Percentiles rank a stretch among this genome's conserved stretches.
Evolutionary conservation across 2,888 invertebrate genomes (phyloP).

Genomic region (Apamea epomidion): DNA sequence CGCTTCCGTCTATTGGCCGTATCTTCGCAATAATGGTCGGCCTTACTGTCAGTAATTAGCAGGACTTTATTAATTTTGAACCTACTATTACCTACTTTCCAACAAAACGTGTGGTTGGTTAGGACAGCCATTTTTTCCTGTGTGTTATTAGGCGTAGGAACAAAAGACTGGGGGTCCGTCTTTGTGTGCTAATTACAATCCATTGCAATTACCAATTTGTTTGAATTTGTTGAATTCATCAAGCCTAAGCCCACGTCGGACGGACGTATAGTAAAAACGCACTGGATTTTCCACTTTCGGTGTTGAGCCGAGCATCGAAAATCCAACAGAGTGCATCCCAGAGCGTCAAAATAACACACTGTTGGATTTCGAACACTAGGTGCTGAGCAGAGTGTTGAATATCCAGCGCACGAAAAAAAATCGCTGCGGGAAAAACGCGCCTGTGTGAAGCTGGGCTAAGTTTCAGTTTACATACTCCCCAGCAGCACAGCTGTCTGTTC

Average conservation of each 20-base stretch:
- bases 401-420: not conserved
- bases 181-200: not conserved
- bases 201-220: slow-evolving; percentile 10
- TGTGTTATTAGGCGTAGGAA: not conserved
- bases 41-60: slow-evolving; percentile 22
- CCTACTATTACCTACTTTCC: not conserved
- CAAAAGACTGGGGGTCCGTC: not conserved
- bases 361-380: not conserved
- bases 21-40: slow-evolving; percentile 14
- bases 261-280: not conserved
- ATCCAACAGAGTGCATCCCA: not conserved
- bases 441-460: no score
- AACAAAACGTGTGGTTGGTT: slow-evolving; percentile 23
- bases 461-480: no score
- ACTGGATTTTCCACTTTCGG: not conserved
- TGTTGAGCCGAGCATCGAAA: not conserved
- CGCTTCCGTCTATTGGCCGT: slow-evolving; percentile 40
- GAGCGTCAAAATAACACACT: not conserved
- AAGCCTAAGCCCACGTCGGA: not conserved
- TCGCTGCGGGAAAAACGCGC: no score
- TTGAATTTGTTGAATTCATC: not conserved
- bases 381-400: not conserved
- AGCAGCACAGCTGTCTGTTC: no score
- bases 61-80: slow-evolving; percentile 18
- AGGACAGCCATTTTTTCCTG: not conserved